These are phyloP conservation scores for Caerostris darwini DNA, from an alignment of 1,140 invertebrate genomes.

Conservation along the genomic window DNA sequence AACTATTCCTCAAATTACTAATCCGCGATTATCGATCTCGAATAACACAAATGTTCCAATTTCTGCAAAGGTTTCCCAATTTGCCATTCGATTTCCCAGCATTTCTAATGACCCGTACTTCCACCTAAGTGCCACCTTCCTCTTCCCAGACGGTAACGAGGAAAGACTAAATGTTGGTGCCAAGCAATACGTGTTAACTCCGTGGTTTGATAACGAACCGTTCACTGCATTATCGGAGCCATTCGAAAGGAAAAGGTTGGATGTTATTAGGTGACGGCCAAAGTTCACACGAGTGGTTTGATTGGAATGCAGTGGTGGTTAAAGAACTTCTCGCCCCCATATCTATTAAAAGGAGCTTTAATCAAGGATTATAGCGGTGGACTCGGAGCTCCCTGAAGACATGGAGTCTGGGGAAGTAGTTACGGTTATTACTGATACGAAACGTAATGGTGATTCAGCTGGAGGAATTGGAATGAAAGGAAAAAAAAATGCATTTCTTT, in stretches of 20 bases:
- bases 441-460: not conserved
- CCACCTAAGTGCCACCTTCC: not conserved
- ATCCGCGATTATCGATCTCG: not conserved
- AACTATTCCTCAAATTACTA: not conserved
- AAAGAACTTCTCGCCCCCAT: not conserved
- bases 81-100: constrained; percentile 32
- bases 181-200: not conserved
- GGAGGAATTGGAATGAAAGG: not conserved
- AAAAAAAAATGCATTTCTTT: not conserved
- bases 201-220: not conserved
- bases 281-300: not conserved
- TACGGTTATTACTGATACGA: not conserved
- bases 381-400: not conserved
- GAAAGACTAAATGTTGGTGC: constrained; percentile 11
- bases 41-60: not conserved
- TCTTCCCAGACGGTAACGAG: not conserved
- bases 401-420: no score
- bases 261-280: not conserved
- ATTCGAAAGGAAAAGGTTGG: not conserved
- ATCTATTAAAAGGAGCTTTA: not conserved
- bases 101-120: constrained; percentile 22
- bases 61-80: not conserved
- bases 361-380: not conserved
- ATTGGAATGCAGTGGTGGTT: not conserved
- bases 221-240: not conserved